Base-by-base conservation (phyloP, 2,797 vertebrate genomes). In the Cyprinella venusta region DNA sequence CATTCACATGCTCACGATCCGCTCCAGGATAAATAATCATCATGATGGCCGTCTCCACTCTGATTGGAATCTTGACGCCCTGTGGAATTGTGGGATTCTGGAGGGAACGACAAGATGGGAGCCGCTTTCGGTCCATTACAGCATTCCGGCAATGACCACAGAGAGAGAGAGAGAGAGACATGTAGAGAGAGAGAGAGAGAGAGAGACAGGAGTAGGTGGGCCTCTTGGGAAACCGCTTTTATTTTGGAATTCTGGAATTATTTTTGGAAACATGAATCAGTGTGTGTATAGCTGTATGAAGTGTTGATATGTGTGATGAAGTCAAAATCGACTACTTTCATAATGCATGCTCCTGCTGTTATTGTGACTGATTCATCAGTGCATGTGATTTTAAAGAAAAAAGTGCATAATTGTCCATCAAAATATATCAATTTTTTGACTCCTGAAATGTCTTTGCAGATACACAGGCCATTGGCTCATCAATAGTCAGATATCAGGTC, bases 21-120 rank as follows among this genome's bases (percentile, higher is more conserved):
- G 45, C 91, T 93, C 92, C 92, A 93, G 92, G 90, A 93, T 89
- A 94, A 94, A 93, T 93, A 94, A 94, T 93, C 92, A 90, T 86
- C 64, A 84, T 90, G 93, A 93, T 92, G 93, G 93, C 92, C 91
- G 91, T 89, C 92, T 91, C 88, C 83, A 86, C 88, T 87, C 92
- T 93, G 93, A 93, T 94, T 93, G 91, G 91, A 91, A 94, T 93
- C 92, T 93, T 85, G 91, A 94, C 90, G 92, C 94, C 92, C 79
- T 86, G 87, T 90, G 93, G 92, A 93, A 92, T 93, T 94, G 93
- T 93, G 93, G 93, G 87, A 79, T 91, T 63, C n/a, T 70, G 90
- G 88, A 87, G 89, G 90, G 89, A 90, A 90, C 88, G 38, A 80
- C 81, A 80, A 61, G 75, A 84, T 87, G 85, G 67, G 85, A 89